Evolutionary conservation across 2,113 vertebrate genomes (phyloP).

Genomic region (Forbesichthys papilliferus): DNA sequence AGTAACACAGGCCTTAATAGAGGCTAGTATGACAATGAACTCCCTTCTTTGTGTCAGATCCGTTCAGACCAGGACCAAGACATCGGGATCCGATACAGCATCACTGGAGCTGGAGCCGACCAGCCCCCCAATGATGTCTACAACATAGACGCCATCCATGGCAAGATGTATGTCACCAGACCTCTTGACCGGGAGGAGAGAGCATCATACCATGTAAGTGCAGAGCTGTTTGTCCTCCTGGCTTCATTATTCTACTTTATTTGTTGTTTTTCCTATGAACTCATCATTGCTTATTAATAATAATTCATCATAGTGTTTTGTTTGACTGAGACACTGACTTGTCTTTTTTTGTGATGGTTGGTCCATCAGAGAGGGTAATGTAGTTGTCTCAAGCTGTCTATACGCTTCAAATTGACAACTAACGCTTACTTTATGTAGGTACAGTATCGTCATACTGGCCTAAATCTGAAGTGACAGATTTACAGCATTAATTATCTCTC

Average conservation of each 20-base stretch:
- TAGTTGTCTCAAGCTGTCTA: too few relatives aligned
- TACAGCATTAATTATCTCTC: too few relatives aligned
- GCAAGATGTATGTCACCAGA: slow-evolving; percentile 95
- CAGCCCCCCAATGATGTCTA: slow-evolving; percentile 96
- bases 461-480: too few relatives aligned
- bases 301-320: too few relatives aligned
- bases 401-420: too few relatives aligned
- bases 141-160: slow-evolving; percentile 94
- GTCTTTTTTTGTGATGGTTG: not conserved
- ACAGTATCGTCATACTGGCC: too few relatives aligned
- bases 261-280: not conserved
- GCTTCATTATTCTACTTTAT: not conserved
- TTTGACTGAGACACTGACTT: too few relatives aligned
- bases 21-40: slow-evolving; percentile 4
- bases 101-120: slow-evolving; percentile 93
- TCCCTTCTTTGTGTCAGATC: slow-evolving; percentile 79
- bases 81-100: slow-evolving; percentile 94
- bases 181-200: slow-evolving; percentile 95
- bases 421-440: too few relatives aligned
- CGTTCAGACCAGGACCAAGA: slow-evolving; percentile 96
- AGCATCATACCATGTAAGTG: slow-evolving; percentile 93
- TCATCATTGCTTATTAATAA: too few relatives aligned
- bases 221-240: slow-evolving; percentile 15
- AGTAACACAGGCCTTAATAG: too few relatives aligned
- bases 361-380: too few relatives aligned